Conservation (phyloP, 2,797 vertebrate genomes). For the Circus cinereus region DNA sequence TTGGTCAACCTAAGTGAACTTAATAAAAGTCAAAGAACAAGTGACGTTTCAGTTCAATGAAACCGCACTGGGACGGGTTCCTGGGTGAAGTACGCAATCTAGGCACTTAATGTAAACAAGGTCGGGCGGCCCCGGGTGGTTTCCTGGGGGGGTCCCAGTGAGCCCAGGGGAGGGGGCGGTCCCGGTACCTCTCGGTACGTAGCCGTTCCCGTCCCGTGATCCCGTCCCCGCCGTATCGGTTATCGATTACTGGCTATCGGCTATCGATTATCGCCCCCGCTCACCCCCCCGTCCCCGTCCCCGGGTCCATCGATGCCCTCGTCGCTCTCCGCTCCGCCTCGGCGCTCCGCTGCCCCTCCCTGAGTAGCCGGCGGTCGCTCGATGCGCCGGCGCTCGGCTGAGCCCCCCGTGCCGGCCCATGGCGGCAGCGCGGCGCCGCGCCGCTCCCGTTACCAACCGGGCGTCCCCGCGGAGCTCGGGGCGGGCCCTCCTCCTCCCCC, state of each 20-base stretch:
- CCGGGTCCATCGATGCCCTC: no score
- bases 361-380: not conserved
- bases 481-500: not conserved
- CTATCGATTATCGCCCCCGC: no score
- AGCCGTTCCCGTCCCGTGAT: not conserved
- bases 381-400: not conserved
- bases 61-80: not conserved
- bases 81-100: not conserved
- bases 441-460: not conserved
- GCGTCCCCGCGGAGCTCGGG: no score
- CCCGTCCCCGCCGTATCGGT: no score
- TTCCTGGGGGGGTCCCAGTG: no score
- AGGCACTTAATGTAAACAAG: not conserved
- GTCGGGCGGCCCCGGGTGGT: no score
- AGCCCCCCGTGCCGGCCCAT: no score
- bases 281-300: not conserved
- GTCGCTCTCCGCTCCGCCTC: not conserved
- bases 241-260: not conserved
- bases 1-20: slow-evolving; percentile 66
- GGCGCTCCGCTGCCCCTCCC: not conserved
- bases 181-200: not conserved
- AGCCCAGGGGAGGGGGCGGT: no score
- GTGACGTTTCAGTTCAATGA: slow-evolving; percentile 47
- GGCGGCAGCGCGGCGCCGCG: not conserved
- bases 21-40: slow-evolving; percentile 72